Evolutionary conservation across 2,797 vertebrate species (phyloP).

Genomic region (Decapterus maruadsi): DNA sequence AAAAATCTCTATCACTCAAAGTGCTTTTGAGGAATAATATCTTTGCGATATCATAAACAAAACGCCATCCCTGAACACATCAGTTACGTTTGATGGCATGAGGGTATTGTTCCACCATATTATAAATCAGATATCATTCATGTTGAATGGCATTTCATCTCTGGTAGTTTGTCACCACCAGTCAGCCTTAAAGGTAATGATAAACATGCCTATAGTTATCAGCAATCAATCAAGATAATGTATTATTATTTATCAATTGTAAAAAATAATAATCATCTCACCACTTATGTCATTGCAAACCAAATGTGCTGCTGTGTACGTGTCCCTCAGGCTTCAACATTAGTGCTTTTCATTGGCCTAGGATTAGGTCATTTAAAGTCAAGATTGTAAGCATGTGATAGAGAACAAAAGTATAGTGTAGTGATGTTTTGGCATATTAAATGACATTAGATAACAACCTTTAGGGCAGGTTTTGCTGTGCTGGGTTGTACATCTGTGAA

Average conservation of each 20-base stretch:
- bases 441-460: not conserved
- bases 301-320: conserved; percentile 50
- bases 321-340: conserved; percentile 28
- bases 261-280: conserved; percentile 15
- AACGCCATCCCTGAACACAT: conserved; percentile 50
- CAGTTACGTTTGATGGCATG: conserved; percentile 21
- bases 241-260: not conserved
- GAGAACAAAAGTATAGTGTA: conserved; percentile 14
- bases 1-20: conserved; percentile 41
- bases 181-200: conserved; percentile 58
- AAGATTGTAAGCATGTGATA: conserved; percentile 16
- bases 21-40: conserved; percentile 49
- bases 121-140: conserved; percentile 70
- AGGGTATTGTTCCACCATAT: conserved; percentile 42
- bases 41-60: conserved; percentile 14
- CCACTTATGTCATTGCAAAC: conserved; percentile 41
- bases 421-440: conserved; percentile 17
- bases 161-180: conserved; percentile 61
- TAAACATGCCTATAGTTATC: conserved; percentile 26
- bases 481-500: conserved; percentile 21
- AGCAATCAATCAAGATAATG: conserved; percentile 8
- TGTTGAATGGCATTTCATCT: conserved; percentile 71
- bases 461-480: conserved; percentile 33
- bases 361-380: conserved; percentile 28
- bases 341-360: conserved; percentile 7